Evolutionary conservation across 2,797 vertebrate genomes (phyloP), one percentile per base, ranked within the genome.

Genomic region (Etheostoma perlongum): DNA sequence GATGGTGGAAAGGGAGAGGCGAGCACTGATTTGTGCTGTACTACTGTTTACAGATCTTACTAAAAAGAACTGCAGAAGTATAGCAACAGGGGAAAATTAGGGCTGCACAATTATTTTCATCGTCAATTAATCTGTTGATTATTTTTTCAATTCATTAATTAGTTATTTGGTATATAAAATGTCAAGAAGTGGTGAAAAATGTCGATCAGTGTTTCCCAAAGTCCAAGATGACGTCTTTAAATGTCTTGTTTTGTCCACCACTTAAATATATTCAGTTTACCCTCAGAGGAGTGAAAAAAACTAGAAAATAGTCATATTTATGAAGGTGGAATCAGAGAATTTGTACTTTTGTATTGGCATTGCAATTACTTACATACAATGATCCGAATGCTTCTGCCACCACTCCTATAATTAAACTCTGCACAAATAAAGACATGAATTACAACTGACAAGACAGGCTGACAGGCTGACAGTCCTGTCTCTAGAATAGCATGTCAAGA

Each of bases 391-490:
- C 25, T 49, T 55, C 25, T 48, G 27, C 27, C 33, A 55, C 21
- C 16, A 5, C 16, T 48, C 59, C 33, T 19, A 25, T 21, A 21
- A 51, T 44, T 18, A 52, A 57, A 33, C 7, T 59, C 23, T 8
- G 44, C 36, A 47, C 49, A 74, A 67, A 71, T 27, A 42, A 33
- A 69, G 27, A 74, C 1, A 11, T 66, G 36, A 66, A 76, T 65
- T n/a, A 44, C 40, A 59, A 8, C 40, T 27, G 62, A 75, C 49
- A 48, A 33, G 27, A 36, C 66, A 64, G 40, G 19, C 48, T 64
- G 63, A 47, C 47, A 44, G 67, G 13, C 25, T 46, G 48, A 55
- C n/a, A 58, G 65, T 51, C 30, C 13, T 66, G 44, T 16, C 47
- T 55, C 48, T 16, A 46, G 3, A 40, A 9, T 36, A 58, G 40